Evolutionary conservation across 2,888 invertebrate species (phyloP), one percentile per base, ranked within the genome.

Genomic region (Deroplatys truncata): DNA sequence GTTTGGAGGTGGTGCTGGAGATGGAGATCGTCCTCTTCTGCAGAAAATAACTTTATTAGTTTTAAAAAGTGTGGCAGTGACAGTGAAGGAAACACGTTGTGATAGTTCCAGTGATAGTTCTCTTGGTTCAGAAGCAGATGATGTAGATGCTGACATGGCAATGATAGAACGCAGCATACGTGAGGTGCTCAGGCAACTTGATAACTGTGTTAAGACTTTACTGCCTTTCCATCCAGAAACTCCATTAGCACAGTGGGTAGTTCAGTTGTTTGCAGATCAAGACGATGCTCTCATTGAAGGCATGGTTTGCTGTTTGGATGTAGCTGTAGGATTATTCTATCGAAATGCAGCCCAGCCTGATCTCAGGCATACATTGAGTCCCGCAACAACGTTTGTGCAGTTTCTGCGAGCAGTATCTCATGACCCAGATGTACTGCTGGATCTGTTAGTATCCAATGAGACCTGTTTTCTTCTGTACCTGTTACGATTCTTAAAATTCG

Each of bases 241-340:
- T 91, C 96, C 97, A 29, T 96, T 98, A 91, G 97, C 98, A 0
- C 98, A 98, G 93, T 97, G 98, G 95, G 95, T 98, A 88, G 97
- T 98, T 90, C 97, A 97, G 93, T 94, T 98, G 90, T 98, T 98
- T 92, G 97, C 97, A 92, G 98, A 98, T 93, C 98, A 98, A 93
- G 98, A 98, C 92, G 98, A 98, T 93, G 97, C 97, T 92, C 94
- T 98, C 91, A 97, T 98, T 90, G 98, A 98, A 94, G 97, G 98
- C 5, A 98, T 98, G 98, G 97, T 98, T 13, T 98, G 98, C 93
- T 97, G 97, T 82, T 93, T 98, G 87, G 98, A 98, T 93, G 98
- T 98, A 85, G 97, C 97, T 0, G 96, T 97, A 35, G 98, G 98
- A 84, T 96, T 98, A 89, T 97, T 97, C 43, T 97, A 97, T 92